Percentiles rank a stretch among this genome's conserved stretches.
Conservation (phyloP, 2,888 invertebrate species). For the Saturnia pavonia region DNA sequence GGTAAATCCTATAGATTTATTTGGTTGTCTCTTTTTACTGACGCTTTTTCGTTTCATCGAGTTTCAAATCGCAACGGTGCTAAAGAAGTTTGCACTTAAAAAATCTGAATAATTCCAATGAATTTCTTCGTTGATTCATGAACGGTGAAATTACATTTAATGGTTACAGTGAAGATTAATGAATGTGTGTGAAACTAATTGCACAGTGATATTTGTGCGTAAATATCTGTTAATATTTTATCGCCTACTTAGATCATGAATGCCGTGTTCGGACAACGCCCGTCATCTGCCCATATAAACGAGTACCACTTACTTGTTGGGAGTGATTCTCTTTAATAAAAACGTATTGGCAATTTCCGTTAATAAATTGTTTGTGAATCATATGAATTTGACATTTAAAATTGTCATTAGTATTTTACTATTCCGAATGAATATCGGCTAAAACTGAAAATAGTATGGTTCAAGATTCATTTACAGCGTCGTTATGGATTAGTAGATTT, state of each 20-base stretch:
- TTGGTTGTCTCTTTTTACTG: too few species aligned
- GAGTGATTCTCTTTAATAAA: slow-evolving; percentile 7
- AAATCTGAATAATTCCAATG: too few species aligned
- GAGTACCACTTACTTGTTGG: neutral
- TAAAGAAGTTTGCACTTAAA: too few species aligned
- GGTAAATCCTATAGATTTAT: too few species aligned
- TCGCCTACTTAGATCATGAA: neutral
- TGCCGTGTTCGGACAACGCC: neutral
- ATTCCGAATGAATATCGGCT: neutral
- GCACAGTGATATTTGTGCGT: neutral
- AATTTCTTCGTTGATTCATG: neutral
- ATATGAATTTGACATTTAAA: neutral
- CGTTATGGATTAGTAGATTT: too few species aligned
- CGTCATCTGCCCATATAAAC: neutral
- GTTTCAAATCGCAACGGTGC: too few species aligned
- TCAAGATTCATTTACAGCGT: too few species aligned
- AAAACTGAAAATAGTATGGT: too few species aligned
- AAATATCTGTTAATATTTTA: slow-evolving; percentile 1
- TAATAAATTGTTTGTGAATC: neutral
- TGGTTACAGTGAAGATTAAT: neutral
- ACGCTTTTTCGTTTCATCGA: too few species aligned
- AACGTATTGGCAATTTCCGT: neutral
- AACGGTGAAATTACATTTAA: neutral
- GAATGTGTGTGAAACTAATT: neutral
- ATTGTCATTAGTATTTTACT: neutral